phyloP scores from a whole-genome alignment of 2,888 invertebrate species.

The Dynastes maya region DNA sequence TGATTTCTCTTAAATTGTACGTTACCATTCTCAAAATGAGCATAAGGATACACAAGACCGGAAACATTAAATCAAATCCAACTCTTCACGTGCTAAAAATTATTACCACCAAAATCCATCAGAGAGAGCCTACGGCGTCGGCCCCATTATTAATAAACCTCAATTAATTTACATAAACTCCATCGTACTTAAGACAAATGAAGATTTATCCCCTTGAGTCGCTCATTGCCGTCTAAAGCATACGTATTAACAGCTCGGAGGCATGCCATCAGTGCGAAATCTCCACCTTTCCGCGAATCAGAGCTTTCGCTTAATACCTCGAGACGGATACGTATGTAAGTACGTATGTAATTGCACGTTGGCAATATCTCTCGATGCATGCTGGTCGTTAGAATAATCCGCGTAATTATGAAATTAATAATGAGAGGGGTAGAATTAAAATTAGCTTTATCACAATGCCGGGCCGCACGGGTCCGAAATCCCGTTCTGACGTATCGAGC shows the following conservation, averaged over 20 bases:
- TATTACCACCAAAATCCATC: too few species aligned
- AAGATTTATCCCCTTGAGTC: slow-evolving; percentile 6
- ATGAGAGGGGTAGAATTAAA: slow-evolving; percentile 52
- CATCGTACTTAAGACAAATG: not conserved
- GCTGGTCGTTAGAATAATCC: slow-evolving; percentile 49
- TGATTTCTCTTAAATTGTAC: slow-evolving; percentile 1
- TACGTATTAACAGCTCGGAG: not conserved
- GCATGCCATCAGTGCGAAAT: not conserved
- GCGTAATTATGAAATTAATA: slow-evolving; percentile 55
- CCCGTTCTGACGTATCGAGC: slow-evolving; percentile 6
- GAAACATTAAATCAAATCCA: too few species aligned
- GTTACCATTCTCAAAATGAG: not conserved
- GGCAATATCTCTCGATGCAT: not conserved
- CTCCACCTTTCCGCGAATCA: not conserved
- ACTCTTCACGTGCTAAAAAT: too few species aligned
- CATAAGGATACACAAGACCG: too few species aligned
- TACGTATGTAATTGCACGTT: not conserved
- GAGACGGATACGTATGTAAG: too few species aligned
- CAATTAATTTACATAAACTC: slow-evolving; percentile 24
- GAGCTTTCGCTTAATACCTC: too few species aligned
- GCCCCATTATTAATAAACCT: not conserved
- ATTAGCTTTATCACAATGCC: slow-evolving; percentile 52
- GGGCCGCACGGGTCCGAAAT: slow-evolving; percentile 12
- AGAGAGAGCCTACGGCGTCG: too few species aligned
- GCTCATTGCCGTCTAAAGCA: not conserved